Evolutionary conservation across 2,797 vertebrate species (phyloP).

Genomic region (Gila robusta): DNA sequence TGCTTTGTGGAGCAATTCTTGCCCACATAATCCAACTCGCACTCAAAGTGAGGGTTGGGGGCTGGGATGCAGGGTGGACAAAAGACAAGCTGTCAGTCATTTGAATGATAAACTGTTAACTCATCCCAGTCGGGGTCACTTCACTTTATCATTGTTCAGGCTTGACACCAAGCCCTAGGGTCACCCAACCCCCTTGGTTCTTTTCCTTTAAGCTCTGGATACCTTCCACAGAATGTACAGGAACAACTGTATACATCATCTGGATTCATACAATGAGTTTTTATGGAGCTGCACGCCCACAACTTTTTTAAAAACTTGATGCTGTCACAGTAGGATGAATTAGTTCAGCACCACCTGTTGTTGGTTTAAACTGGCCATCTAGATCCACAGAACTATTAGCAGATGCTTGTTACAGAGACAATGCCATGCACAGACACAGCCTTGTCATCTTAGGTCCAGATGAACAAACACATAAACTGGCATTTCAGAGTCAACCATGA

Average conservation of each 20-base stretch:
- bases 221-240: constrained; percentile 3
- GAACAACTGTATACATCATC: no score
- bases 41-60: constrained; percentile 46
- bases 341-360: constrained; percentile 51
- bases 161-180: constrained; percentile 33
- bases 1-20: constrained; percentile 58
- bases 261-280: neutral
- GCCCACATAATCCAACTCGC: constrained; percentile 47
- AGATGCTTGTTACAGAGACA: constrained; percentile 7
- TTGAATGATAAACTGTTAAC: constrained; percentile 52
- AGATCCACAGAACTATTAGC: constrained; percentile 11
- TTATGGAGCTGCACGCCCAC: neutral
- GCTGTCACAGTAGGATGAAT: constrained; percentile 39
- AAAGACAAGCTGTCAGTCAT: constrained; percentile 60
- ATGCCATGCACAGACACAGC: neutral
- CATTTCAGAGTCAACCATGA: neutral
- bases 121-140: constrained; percentile 39
- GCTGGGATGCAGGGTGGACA: constrained; percentile 34
- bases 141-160: constrained; percentile 47
- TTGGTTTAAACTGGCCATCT: constrained; percentile 17
- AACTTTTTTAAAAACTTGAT: neutral
- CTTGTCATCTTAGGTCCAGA: constrained; percentile 3
- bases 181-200: constrained; percentile 16
- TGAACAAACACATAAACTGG: constrained; percentile 19
- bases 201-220: neutral